phyloP scores from a whole-genome alignment of 2,797 vertebrate genomes.

The Cercopithecus hamlyni region DNA sequence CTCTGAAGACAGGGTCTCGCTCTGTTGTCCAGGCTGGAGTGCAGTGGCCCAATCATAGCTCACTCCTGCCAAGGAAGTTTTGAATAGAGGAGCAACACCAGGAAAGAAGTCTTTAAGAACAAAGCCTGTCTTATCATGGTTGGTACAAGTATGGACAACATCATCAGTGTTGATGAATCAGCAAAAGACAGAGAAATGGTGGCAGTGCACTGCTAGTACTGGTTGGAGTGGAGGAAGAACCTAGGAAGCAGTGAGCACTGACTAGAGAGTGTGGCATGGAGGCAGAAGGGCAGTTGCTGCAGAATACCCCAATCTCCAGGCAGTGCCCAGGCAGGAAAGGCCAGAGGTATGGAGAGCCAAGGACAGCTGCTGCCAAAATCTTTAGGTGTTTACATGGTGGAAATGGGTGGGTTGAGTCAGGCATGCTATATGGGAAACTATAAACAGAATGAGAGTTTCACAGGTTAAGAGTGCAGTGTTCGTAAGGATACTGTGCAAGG shows the following conservation, averaged over 20 bases:
- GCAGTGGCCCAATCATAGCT: neutral
- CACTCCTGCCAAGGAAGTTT: neutral
- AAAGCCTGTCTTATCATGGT: neutral
- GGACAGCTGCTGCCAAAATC: neutral
- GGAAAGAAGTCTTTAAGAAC: neutral
- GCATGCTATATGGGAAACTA: neutral
- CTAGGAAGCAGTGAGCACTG: neutral
- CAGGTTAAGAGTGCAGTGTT: neutral
- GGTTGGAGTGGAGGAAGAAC: neutral
- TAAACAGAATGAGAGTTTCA: neutral
- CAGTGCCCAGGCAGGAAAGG: neutral
- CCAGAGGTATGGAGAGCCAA: neutral
- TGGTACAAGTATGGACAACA: neutral
- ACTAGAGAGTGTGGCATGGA: neutral
- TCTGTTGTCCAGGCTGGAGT: neutral
- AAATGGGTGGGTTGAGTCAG: neutral
- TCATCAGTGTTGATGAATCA: neutral
- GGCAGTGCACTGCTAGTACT: neutral
- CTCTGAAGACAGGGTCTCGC: neutral
- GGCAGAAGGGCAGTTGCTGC: neutral
- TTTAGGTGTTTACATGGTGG: neutral
- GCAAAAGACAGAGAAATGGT: neutral
- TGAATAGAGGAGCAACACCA: neutral
- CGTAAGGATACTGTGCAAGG: neutral
- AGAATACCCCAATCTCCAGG: neutral